phyloP scores from a whole-genome alignment of 64 coral and sea anemone genomes.

The Dendrophyllia cribrosa region DNA sequence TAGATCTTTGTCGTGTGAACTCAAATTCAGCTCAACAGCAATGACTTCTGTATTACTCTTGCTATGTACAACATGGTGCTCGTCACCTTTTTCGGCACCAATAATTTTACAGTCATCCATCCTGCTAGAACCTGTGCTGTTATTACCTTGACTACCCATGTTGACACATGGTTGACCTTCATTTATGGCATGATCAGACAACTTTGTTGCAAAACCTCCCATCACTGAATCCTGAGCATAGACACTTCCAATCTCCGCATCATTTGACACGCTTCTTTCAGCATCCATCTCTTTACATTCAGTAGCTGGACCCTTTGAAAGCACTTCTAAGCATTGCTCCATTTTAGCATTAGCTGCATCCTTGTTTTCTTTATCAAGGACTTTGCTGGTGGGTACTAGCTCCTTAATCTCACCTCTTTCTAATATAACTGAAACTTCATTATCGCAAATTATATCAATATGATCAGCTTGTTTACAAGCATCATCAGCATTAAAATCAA shows the following conservation, averaged over 20 bases:
- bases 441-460: neutral
- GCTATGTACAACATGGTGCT: too few species aligned
- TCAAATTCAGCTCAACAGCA: neutral
- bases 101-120: neutral
- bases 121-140: too few species aligned
- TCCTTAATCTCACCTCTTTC: neutral
- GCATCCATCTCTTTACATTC: neutral
- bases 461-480: neutral
- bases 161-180: neutral
- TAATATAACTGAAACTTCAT: conserved; percentile 22
- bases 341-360: neutral
- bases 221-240: neutral
- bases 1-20: neutral
- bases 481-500: neutral
- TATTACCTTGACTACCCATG: neutral
- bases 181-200: neutral
- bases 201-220: neutral
- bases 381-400: neutral
- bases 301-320: neutral
- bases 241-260: neutral
- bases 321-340: neutral
- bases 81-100: neutral
- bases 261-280: neutral
- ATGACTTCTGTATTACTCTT: neutral
- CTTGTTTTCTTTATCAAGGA: neutral